A percentile compares a stretch with the other conserved stretches of the same genome.
phyloP scores from a whole-genome alignment of 2,888 invertebrate species.

The Argyra leucocephala region DNA sequence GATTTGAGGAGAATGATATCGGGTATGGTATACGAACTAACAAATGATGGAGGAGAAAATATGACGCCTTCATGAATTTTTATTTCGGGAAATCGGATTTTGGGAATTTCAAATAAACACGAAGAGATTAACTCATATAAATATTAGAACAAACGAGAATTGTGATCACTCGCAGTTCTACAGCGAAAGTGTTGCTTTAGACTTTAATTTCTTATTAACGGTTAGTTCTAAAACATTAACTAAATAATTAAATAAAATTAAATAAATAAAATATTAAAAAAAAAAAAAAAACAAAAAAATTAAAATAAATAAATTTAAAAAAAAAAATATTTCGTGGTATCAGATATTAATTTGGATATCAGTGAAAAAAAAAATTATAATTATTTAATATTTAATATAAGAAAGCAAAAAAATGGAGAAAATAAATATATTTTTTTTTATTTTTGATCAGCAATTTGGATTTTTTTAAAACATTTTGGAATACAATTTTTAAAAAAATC shows the following conservation, averaged over 20 bases:
- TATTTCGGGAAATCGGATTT: slow-evolving; percentile 1
- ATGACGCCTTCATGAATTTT: slow-evolving; percentile 6
- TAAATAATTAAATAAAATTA: slow-evolving; percentile 13
- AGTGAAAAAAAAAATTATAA: background rate
- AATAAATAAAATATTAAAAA: slow-evolving; percentile 12
- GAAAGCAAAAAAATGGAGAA: background rate
- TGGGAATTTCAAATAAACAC: background rate
- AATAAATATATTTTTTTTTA: background rate
- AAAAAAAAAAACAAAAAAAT: slow-evolving; percentile 11
- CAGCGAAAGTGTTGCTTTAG: slow-evolving; percentile 44
- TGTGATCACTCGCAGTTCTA: slow-evolving; percentile 45
- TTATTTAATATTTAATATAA: too few relatives aligned
- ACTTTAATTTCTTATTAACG: slow-evolving; percentile 37
- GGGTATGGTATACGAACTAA: too few relatives aligned
- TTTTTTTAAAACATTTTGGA: background rate
- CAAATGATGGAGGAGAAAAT: background rate
- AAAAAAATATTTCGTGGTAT: background rate
- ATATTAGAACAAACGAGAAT: slow-evolving; percentile 42
- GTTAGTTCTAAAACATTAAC: slow-evolving; percentile 30
- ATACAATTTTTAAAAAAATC: background rate
- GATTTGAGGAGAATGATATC: too few relatives aligned
- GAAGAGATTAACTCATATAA: slow-evolving; percentile 34
- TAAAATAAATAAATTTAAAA: background rate
- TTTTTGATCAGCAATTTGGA: background rate
- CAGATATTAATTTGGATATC: background rate